These are phyloP conservation scores for Drosophila kuntzei DNA, from an alignment of 2,888 invertebrate species.

Conservation along the genomic window DNA sequence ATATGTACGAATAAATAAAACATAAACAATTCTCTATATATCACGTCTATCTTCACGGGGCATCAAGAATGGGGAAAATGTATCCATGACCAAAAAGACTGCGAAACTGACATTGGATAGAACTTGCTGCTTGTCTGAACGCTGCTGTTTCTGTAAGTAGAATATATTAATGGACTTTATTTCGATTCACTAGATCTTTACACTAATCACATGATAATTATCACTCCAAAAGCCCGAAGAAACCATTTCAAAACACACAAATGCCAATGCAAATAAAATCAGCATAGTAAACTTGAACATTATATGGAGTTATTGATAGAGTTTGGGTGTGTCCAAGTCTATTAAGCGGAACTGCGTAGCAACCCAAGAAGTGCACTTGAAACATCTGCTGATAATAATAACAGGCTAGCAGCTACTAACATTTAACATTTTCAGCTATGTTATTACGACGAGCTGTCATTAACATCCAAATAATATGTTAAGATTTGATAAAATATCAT, in stretches of 20 bases:
- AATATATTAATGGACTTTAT: not conserved
- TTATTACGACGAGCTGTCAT: not conserved
- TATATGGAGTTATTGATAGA: not conserved
- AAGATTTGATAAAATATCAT: not conserved
- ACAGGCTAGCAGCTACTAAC: not conserved
- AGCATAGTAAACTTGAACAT: conserved; percentile 23
- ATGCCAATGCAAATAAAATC: conserved; percentile 12
- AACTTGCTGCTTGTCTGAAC: conserved; percentile 34
- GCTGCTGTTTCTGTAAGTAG: conserved; percentile 15
- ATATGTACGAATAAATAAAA: conserved; percentile 20
- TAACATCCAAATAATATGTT: not conserved
- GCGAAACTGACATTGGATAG: conserved; percentile 41
- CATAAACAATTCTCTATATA: not conserved
- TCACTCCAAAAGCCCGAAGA: conserved; percentile 5
- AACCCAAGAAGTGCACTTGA: not conserved
- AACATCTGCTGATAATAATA: not conserved
- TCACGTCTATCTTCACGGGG: conserved; percentile 13
- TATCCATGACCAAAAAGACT: conserved; percentile 16
- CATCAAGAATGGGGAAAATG: conserved; percentile 9
- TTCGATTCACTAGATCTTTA: not conserved
- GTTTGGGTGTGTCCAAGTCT: not conserved
- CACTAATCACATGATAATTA: conserved; percentile 26
- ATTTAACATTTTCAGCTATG: not conserved
- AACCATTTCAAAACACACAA: conserved; percentile 10
- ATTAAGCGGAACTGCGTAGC: not conserved